These are phyloP conservation scores for Cantharis rustica DNA, from an alignment of 2,888 invertebrate species.

Conservation along the genomic window DNA sequence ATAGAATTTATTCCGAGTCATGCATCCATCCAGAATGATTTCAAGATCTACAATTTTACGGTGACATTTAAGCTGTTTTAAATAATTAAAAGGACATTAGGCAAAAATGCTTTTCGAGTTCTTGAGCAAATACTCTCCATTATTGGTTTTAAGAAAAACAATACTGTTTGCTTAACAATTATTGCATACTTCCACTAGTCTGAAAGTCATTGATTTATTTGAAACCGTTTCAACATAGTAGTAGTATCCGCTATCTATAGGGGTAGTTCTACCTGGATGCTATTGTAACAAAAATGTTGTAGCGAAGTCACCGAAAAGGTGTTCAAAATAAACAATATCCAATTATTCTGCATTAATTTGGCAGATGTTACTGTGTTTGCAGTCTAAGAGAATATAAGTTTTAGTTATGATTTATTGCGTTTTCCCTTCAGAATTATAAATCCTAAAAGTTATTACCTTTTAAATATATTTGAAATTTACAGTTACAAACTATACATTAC, in stretches of 20 bases:
- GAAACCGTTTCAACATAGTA: neutral
- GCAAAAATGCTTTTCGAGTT: neutral
- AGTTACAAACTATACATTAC: constrained; percentile 6
- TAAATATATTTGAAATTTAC: constrained; percentile 4
- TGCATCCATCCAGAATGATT: neutral
- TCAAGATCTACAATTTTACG: neutral
- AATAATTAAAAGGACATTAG: neutral
- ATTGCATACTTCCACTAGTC: neutral
- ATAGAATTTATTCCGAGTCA: neutral
- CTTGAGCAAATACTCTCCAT: neutral
- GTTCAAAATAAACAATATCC: neutral
- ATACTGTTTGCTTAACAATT: neutral
- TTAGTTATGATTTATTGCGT: neutral
- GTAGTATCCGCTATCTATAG: neutral
- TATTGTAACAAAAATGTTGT: neutral
- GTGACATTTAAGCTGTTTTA: neutral
- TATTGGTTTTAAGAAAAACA: neutral
- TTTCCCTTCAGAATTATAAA: neutral
- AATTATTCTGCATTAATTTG: neutral
- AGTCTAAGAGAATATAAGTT: neutral
- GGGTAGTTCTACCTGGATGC: neutral
- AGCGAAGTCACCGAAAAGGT: neutral
- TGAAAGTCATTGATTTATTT: neutral
- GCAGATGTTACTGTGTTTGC: neutral
- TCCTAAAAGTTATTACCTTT: constrained; percentile 4